Percentiles rank a stretch among this genome's conserved stretches.
Conservation (phyloP, 2,888 invertebrate genomes). For the Apoda limacodes region DNA sequence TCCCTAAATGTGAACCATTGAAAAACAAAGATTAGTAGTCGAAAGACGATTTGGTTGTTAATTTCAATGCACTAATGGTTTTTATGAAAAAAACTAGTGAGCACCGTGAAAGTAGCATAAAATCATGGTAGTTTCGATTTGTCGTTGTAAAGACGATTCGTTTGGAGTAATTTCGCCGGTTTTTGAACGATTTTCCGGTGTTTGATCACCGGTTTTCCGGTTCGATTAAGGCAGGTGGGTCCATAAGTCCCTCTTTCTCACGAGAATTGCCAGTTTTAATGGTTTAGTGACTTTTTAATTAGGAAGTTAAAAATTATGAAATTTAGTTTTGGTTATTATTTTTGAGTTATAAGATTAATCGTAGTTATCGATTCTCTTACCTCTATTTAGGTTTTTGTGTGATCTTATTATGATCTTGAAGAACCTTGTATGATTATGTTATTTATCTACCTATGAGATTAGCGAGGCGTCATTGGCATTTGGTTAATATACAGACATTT, state of each 20-base stretch:
- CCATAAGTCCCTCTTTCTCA: conserved; percentile 49
- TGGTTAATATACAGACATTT: no score
- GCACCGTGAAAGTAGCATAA: conserved; percentile 53
- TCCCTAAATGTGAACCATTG: no score
- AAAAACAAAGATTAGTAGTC: no score
- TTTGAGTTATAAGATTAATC: conserved; percentile 19
- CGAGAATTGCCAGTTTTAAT: conserved; percentile 47
- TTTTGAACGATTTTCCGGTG: conserved; percentile 64
- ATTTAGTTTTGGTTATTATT: conserved; percentile 28
- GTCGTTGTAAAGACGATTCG: conserved; percentile 42
- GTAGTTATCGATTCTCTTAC: conserved; percentile 19
- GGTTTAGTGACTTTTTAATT: conserved; percentile 33
- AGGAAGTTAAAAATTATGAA: conserved; percentile 42
- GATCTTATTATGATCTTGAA: conserved; percentile 1
- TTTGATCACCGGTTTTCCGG: conserved; percentile 60
- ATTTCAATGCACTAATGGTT: conserved; percentile 58
- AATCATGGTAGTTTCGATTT: conserved; percentile 40
- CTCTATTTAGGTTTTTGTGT: no score
- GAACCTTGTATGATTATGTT: no score
- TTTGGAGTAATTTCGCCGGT: conserved; percentile 56
- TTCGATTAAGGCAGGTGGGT: conserved; percentile 54
- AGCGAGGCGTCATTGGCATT: no score
- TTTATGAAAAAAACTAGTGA: conserved; percentile 35
- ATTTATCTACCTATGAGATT: no score
- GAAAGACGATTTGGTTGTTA: conserved; percentile 38